Evolutionary conservation across 2,888 invertebrate genomes (phyloP).

Genomic region (Perithous albicinctus): DNA sequence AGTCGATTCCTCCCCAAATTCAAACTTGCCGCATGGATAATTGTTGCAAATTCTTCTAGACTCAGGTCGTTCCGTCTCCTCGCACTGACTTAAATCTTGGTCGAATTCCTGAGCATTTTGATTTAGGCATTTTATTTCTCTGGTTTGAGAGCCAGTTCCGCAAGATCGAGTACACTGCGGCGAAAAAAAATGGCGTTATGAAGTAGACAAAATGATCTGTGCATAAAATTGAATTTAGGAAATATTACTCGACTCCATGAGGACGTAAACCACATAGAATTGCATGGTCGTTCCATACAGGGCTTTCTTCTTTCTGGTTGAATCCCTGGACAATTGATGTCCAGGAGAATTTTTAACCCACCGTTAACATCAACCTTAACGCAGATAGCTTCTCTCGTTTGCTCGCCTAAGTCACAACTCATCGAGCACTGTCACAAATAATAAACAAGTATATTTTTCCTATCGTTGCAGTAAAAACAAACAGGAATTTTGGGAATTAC

Average conservation of each 20-base stretch:
- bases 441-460: not conserved
- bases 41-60: conserved; percentile 86
- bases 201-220: too few relatives aligned
- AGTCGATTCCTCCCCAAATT: conserved; percentile 17
- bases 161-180: conserved; percentile 87
- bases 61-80: conserved; percentile 85
- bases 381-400: conserved; percentile 90
- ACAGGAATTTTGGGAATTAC: too few relatives aligned
- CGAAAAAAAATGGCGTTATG: too few relatives aligned
- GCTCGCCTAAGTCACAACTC: conserved; percentile 85
- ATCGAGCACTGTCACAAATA: conserved; percentile 76
- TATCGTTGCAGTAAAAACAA: too few relatives aligned
- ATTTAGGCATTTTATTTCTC: conserved; percentile 87
- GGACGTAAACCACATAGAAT: conserved; percentile 90
- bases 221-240: not conserved
- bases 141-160: conserved; percentile 86
- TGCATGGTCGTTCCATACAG: conserved; percentile 88
- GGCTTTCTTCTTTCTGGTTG: conserved; percentile 89
- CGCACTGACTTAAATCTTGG: conserved; percentile 84
- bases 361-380: conserved; percentile 87
- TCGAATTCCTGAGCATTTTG: conserved; percentile 71
- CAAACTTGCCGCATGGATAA: conserved; percentile 73
- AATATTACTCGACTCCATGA: conserved; percentile 89
- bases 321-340: conserved; percentile 87
- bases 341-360: conserved; percentile 86